Conservation (phyloP, 2,888 invertebrate genomes). For the Amiota minor region DNA sequence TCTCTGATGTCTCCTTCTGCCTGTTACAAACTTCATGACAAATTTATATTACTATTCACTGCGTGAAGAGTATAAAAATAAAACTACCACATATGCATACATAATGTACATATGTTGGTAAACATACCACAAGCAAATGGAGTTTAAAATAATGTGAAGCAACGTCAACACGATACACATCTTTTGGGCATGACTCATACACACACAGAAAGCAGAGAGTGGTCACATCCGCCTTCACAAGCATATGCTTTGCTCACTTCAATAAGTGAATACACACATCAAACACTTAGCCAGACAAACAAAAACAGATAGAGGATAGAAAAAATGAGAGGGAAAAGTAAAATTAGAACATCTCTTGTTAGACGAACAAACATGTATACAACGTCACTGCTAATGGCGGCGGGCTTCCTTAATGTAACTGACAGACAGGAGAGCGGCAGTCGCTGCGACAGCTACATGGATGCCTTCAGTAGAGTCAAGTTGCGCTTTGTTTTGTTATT, state of each 20-base stretch:
- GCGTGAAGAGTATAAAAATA: too few species aligned
- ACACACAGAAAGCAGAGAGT: neutral
- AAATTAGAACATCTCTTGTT: neutral
- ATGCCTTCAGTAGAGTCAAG: slow-evolving; percentile 26
- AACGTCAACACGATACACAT: neutral
- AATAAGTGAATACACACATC: neutral
- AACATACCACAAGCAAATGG: too few species aligned
- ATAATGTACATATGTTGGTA: too few species aligned
- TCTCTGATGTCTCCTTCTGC: too few species aligned
- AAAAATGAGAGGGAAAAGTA: neutral
- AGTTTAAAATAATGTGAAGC: neutral
- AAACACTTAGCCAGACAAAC: neutral
- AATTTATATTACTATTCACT: too few species aligned
- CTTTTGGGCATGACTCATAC: neutral
- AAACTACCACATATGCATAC: neutral
- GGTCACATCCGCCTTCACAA: too few species aligned
- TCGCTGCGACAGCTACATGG: slow-evolving; percentile 25
- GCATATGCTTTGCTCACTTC: too few species aligned
- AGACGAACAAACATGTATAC: slow-evolving; percentile 42
- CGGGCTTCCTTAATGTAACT: slow-evolving; percentile 21
- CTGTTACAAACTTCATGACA: too few species aligned
- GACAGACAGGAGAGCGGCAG: slow-evolving; percentile 46
- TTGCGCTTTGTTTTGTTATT: slow-evolving; percentile 51
- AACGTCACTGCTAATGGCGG: slow-evolving; percentile 53
- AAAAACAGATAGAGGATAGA: neutral